Conservation (phyloP, 2,113 vertebrate species). For the rat (Rattus norvegicus) region DNA sequence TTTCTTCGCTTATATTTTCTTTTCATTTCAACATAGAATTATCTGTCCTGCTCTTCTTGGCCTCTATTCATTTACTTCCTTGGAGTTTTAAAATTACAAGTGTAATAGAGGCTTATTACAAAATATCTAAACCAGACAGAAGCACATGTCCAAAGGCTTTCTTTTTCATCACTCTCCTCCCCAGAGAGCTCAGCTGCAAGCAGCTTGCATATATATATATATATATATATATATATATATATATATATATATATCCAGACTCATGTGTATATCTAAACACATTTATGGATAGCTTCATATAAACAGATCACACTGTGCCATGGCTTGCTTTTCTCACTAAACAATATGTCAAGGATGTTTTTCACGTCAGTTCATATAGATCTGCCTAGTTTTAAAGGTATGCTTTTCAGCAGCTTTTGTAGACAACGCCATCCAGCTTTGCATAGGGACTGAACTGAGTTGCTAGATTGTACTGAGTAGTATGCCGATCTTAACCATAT, state of each 20-base stretch:
- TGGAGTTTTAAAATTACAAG: not conserved
- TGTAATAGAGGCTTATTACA: not conserved
- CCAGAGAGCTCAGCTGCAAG: not conserved
- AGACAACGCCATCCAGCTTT: not conserved
- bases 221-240: no score
- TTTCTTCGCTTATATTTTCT: not conserved
- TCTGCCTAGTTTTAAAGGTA: not conserved
- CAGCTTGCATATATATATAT: not conserved
- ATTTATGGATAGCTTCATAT: constrained; percentile 21
- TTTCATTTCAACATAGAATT: constrained; percentile 55
- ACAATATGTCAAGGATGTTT: not conserved
- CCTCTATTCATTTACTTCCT: constrained; percentile 48
- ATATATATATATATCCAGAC: constrained; percentile 1
- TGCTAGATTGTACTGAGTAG: not conserved
- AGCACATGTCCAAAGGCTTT: not conserved
- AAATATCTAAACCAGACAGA: constrained; percentile 43
- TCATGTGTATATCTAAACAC: constrained; percentile 43
- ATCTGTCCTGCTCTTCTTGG: not conserved
- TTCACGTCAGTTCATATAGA: constrained; percentile 28
- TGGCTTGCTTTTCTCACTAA: constrained; percentile 47
- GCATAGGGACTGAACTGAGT: not conserved
- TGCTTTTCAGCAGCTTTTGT: constrained; percentile 20
- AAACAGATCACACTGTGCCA: constrained; percentile 12
- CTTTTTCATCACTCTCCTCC: not conserved
- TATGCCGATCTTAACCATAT: not conserved